Conservation (phyloP, 2,888 invertebrate species). For the Yponomeuta evonymella region DNA sequence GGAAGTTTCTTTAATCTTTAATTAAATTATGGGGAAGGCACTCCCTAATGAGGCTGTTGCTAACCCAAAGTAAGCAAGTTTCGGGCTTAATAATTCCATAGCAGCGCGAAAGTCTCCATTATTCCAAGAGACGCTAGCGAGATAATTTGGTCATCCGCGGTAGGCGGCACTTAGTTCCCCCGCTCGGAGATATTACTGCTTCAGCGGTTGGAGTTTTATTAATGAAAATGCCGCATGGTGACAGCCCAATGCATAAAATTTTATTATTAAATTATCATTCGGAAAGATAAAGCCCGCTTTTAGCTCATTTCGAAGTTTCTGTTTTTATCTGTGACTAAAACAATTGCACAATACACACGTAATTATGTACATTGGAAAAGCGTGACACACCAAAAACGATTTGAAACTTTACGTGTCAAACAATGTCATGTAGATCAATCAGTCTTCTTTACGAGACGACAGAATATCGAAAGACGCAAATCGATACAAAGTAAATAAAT, state of each 20-base stretch:
- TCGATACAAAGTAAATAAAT: background rate
- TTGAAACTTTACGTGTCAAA: background rate
- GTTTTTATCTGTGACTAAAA: background rate
- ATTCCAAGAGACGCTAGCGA: background rate
- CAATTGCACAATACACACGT: background rate
- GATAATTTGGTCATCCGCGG: slow-evolving; percentile 12
- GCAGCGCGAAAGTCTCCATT: background rate
- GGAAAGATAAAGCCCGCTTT: slow-evolving; percentile 2
- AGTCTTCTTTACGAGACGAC: background rate
- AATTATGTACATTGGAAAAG: background rate
- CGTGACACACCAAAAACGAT: background rate
- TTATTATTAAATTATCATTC: background rate
- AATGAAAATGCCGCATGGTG: background rate
- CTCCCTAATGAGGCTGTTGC: background rate
- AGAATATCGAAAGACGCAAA: background rate
- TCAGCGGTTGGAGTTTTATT: background rate
- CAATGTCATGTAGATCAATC: background rate
- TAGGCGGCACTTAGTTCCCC: slow-evolving; percentile 5
- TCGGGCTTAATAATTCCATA: slow-evolving; percentile 8
- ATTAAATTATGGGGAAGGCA: background rate
- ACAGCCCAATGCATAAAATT: background rate
- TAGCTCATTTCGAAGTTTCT: background rate
- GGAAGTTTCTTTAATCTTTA: background rate
- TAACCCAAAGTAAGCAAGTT: slow-evolving; percentile 10
- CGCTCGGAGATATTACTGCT: background rate